Evolutionary conservation across 2,888 invertebrate genomes (phyloP).

Genomic region (Silvanus unidentatus): DNA sequence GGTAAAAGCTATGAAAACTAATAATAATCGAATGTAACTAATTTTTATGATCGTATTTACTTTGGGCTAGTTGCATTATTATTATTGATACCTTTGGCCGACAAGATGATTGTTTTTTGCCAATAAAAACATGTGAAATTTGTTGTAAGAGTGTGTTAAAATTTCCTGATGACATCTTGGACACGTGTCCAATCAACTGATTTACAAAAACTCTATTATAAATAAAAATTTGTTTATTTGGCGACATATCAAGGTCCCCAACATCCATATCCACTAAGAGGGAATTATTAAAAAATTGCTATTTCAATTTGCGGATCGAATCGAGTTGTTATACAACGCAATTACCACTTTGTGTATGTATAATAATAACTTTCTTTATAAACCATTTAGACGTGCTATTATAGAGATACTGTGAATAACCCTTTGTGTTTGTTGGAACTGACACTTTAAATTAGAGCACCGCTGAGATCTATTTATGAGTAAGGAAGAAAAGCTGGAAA

Average conservation of each 20-base stretch:
- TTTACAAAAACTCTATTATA: not conserved
- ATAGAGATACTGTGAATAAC: no score
- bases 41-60: no score
- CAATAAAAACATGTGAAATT: conserved; percentile 5
- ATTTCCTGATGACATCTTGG: conserved; percentile 1
- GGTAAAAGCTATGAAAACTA: no score
- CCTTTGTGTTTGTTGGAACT: not conserved
- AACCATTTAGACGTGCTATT: not conserved
- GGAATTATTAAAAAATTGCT: no score
- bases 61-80: not conserved
- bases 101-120: conserved; percentile 2
- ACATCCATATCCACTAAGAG: no score
- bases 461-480: conserved; percentile 9
- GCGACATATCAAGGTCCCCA: no score
- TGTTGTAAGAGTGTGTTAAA: not conserved
- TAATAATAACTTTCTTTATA: conserved; percentile 3
- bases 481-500: no score
- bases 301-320: no score
- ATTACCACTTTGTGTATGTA: no score
- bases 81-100: not conserved
- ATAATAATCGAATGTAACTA: no score
- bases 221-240: no score
- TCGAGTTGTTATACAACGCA: no score
- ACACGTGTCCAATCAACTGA: conserved; percentile 3
- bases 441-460: conserved; percentile 11